Conservation (phyloP, 2,797 vertebrate genomes). For the Myotis findleyi region DNA sequence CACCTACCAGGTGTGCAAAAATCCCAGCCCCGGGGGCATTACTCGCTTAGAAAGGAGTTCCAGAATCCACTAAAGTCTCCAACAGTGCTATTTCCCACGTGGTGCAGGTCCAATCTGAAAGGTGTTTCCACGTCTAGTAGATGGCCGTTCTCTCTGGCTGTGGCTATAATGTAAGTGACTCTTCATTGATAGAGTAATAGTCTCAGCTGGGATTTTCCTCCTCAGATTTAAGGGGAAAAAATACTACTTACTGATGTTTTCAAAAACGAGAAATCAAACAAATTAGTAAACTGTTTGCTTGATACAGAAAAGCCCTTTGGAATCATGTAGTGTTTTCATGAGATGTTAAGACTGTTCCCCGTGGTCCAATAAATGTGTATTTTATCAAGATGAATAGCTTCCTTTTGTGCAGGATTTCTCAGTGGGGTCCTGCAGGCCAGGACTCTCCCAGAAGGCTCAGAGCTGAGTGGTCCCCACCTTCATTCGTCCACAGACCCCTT, state of each 20-base stretch:
- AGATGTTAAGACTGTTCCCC: not conserved
- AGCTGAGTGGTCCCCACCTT: not conserved
- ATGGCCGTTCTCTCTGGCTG: not conserved
- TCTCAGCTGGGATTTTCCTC: not conserved
- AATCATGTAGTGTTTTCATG: not conserved
- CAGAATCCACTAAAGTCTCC: not conserved
- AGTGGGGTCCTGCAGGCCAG: too few species aligned
- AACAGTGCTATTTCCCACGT: not conserved
- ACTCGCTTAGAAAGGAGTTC: not conserved
- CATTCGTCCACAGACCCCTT: not conserved
- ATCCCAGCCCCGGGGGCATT: not conserved
- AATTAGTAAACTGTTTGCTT: not conserved
- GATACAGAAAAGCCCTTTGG: not conserved
- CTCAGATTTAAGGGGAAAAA: not conserved
- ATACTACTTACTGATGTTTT: not conserved
- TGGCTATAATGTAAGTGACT: not conserved
- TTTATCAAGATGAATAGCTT: not conserved
- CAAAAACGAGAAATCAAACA: not conserved
- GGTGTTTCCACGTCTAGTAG: not conserved
- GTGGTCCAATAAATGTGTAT: not conserved
- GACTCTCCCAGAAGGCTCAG: not conserved
- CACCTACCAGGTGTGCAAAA: too few species aligned
- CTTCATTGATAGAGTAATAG: not conserved
- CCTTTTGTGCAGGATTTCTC: not conserved
- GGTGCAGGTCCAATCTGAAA: not conserved